Evolutionary conservation across 1,140 invertebrate species (phyloP), one percentile per base, ranked within the genome.

Genomic region (Drosophila subobscura): DNA sequence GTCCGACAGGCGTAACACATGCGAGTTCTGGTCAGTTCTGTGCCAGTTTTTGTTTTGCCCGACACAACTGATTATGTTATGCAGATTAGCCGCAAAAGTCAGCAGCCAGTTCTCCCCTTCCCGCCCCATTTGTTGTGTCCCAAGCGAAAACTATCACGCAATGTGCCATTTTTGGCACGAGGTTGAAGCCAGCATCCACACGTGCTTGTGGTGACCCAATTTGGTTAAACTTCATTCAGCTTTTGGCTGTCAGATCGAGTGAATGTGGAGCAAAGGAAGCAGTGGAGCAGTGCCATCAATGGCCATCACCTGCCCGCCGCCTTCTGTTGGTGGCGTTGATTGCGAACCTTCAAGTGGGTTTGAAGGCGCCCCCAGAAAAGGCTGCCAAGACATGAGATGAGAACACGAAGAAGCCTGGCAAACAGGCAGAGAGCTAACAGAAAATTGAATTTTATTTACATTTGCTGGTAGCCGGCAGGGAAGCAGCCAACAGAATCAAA

Each of bases 381-480:
- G 25, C 75, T 60, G 74, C 56, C 77, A 72, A 54, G 70, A 63
- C 64, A 70, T 42, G 47, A 60, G 56, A 56, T 51, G 47, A 4
- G 57, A 46, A 52, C 44, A 53, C 33, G 22, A 72, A 51, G 64
- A 70, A 44, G 54, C 37, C 54, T n/a, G 33, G 55, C 71, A 74
- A 55, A 60, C 61, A 57, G 41, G 40, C 63, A 79, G 55, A 66
- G 71, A 76, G 77, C 72, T 41, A 53, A 45, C 58, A 45, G 51
- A 80, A 66, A 85, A 86, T 85, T 85, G 81, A 72, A 85, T 85
- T 85, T 85, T 85, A 85, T 85, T 85, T 86, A 86, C 77, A 86
- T 86, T 73, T 65, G 52, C 47, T 22, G 41, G 52, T 33, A 51
- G 42, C 57, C 72, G 58, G 61, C 53, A 68, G 59, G 64, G 59